Evolutionary conservation across 2,888 invertebrate species (phyloP), one percentile per base, ranked within the genome.

Genomic region (Zootermopsis nevadensis): DNA sequence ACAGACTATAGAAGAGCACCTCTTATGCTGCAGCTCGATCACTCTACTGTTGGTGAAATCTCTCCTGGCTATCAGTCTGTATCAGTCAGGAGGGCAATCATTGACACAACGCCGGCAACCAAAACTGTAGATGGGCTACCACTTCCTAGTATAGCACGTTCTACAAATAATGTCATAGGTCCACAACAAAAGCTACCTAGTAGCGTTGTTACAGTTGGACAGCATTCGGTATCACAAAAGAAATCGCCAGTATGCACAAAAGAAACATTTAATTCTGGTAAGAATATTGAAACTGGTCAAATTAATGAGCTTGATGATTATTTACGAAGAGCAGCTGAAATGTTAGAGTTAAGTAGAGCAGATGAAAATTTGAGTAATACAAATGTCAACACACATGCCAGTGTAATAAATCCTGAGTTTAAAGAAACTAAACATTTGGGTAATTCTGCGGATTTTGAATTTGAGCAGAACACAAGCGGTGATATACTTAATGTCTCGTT

Each of bases 381-480:
- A 30, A 42, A 19, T 42, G 10, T 53, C 33, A 42, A 19, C 8
- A 27, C 35, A 2, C 8, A 19, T 77, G 1, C 33, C 27, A 79
- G 27, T 55, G 74, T 55, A 67, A 53, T 7, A 42, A 72, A 74
- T 31, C 15, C 19, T 15, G 35, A 31, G 33, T 19, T 31, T 12
- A 69, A 67, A 12, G 35, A 81, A 12, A 79, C 27, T 60, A 79
- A 35, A 35, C 24, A 79, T 24, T 27, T 82, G n/a, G 82, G 53
- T 22, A 82, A 82, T 30, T 82, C 82, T 66, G 27, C 72, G 42
- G 89, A 88, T 24, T 72, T 85, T 24, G 88, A 88, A 38, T 86
- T 87, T 19, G 88, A 88, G 42, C 87, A 88, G 84, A 88, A 89
- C 48, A 89, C 88, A 4, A 89, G 88, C 72, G 88, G 87, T 0